Percentiles rank a stretch among this genome's conserved stretches.
Conservation (phyloP, 1,140 invertebrate species). For the Drosophila tsacasi region DNA sequence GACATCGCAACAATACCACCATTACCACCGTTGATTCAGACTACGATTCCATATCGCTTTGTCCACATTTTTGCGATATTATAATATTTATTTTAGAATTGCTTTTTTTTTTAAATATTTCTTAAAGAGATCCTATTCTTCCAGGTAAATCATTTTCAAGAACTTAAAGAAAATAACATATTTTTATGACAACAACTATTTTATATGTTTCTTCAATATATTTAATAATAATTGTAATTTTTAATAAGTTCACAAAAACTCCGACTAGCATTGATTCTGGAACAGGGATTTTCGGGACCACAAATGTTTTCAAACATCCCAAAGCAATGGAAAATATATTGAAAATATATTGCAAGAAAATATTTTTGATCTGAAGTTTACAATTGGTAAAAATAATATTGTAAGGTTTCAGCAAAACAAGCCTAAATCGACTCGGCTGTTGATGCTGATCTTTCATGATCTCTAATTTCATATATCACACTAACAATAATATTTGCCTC, state of each 20-base stretch:
- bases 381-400: not conserved
- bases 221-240: not conserved
- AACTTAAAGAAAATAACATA: not conserved
- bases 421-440: not conserved
- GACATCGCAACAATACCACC: conserved; percentile 10
- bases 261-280: not conserved
- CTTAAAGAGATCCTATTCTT: not conserved
- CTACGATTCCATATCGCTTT: not conserved
- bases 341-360: not conserved
- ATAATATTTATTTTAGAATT: no score
- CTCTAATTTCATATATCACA: not conserved
- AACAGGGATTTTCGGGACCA: not conserved
- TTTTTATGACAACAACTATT: not conserved
- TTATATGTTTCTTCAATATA: not conserved
- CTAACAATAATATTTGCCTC: not conserved
- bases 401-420: not conserved
- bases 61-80: not conserved
- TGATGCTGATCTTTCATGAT: not conserved
- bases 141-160: not conserved
- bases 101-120: not conserved
- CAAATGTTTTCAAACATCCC: not conserved
- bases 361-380: not conserved
- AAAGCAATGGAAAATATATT: not conserved
- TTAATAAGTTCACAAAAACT: not conserved
- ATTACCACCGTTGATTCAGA: not conserved